Evolutionary conservation across 2,113 vertebrate species (phyloP), one percentile per base, ranked within the genome.

Genomic region (Hyla sarda): DNA sequence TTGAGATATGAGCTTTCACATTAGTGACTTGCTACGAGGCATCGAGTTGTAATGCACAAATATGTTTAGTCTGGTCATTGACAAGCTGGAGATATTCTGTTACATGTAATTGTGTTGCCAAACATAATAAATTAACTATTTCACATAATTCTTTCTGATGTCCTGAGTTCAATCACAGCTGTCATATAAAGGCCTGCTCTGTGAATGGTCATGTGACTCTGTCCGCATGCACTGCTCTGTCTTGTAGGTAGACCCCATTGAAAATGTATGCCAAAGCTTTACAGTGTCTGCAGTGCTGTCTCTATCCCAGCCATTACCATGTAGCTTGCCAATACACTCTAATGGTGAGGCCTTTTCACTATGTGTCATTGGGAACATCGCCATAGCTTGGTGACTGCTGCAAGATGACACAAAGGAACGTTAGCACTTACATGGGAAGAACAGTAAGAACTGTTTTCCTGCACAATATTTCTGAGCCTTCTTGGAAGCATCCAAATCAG

Each of bases 101-200:
- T 89, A 89, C 85, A 92, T 71, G 88, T 88, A 86, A 5, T 89
- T 92, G 92, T 89, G 52, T 92, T 92, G 89, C 90, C 90, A 92
- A 90, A 92, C 90, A 81, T 89, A 91, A 94, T 93, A 93, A 82
- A 95, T 32, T 86, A 87, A 87, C 72, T 88, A n/a, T n/a, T 92
- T 91, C 88, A 77, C 73, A 5, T 37, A 71, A 47, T 32, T n/a
- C 32, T 1, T 62, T 32, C 77, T 80, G 14, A 78, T 79, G 5
- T 45, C 37, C 56, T 45, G 12, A 25, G 14, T 76, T 25, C 58
- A n/a, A 17, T 62, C 23, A 62, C 77, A 76, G 41, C 72, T 69
- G 28, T 67, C 11, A 25, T 2, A 60, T n/a, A n/a, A n/a, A 11
- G 56, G 56, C 1, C 21, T 25, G 23, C 23, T 10, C 23, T n/a